A percentile compares a stretch with the other conserved stretches of the same genome.
Evolutionary conservation across 30 jellyfish, hydroid and myxozoan genomes (phyloP).

Genomic region (Chironex yamaguchii): DNA sequence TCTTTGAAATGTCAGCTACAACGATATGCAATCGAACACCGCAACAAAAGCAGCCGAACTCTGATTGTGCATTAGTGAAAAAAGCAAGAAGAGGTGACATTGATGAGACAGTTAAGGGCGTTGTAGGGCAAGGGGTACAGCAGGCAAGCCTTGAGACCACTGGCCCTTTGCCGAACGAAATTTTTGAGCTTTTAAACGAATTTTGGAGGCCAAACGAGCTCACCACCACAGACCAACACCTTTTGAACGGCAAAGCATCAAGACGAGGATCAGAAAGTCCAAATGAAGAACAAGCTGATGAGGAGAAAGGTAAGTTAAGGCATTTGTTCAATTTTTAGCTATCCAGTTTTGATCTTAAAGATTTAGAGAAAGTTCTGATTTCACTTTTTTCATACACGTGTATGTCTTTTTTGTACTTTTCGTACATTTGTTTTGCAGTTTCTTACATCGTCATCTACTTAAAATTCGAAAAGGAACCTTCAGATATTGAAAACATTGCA

Average conservation of each 20-base stretch:
- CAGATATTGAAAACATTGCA: too few relatives aligned
- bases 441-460: too few relatives aligned
- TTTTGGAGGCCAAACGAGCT: conserved; percentile 99
- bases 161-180: conserved; percentile 98
- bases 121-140: conserved; percentile 55
- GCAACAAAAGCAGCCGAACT: conserved; percentile 67
- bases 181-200: conserved; percentile 94
- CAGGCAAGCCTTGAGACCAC: conserved; percentile 81
- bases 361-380: too few relatives aligned
- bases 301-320: conserved; percentile 86
- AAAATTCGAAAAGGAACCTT: too few relatives aligned
- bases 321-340: too few relatives aligned
- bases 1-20: conserved; percentile 18
- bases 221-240: conserved; percentile 84
- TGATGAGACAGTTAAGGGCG: conserved; percentile 67
- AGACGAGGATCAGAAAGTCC: conserved; percentile 92
- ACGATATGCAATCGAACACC: conserved; percentile 81
- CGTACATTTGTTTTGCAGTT: too few relatives aligned
- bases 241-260: conserved; percentile 86
- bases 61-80: conserved; percentile 81
- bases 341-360: too few relatives aligned
- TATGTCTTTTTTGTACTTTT: too few relatives aligned
- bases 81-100: conserved; percentile 63
- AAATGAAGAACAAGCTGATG: conserved; percentile 89
- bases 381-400: too few relatives aligned